Evolutionary conservation across 2,113 vertebrate genomes (phyloP).

Genomic region (Sebastes fasciatus): DNA sequence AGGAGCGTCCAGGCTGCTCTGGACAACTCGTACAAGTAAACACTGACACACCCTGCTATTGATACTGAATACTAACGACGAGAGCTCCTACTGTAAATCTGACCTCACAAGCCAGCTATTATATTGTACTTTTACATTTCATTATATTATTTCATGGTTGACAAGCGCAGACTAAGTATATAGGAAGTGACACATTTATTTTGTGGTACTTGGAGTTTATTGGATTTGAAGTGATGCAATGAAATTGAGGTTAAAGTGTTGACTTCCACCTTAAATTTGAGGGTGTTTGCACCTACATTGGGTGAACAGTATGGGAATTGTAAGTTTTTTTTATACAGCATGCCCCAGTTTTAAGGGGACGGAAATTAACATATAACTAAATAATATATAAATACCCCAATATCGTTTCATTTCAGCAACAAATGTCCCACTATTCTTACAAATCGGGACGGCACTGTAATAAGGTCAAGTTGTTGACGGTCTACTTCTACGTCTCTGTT

Average conservation of each 20-base stretch:
- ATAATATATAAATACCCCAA: not conserved
- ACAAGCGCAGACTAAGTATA: not conserved
- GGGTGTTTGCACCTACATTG: not conserved
- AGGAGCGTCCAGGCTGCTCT: slow-evolving; percentile 93
- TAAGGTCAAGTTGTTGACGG: slow-evolving; percentile 1
- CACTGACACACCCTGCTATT: slow-evolving; percentile 1
- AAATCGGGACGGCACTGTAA: not conserved
- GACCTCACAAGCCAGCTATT: not conserved
- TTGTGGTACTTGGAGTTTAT: not conserved
- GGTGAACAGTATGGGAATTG: not conserved
- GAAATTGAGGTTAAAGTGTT: not conserved
- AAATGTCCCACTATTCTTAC: not conserved
- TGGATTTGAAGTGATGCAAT: not conserved
- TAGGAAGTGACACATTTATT: not conserved
- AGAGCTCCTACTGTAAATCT: not conserved
- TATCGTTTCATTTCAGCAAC: not conserved
- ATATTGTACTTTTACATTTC: not conserved
- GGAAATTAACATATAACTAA: not conserved
- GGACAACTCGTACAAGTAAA: slow-evolving; percentile 93
- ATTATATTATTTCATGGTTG: not conserved
- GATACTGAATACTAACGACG: not conserved
- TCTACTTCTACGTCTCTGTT: slow-evolving; percentile 28
- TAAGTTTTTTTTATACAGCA: not conserved
- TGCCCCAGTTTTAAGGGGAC: not conserved
- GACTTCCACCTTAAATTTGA: not conserved